Conservation (phyloP, 2,888 invertebrate species). For the Carabus problematicus region DNA sequence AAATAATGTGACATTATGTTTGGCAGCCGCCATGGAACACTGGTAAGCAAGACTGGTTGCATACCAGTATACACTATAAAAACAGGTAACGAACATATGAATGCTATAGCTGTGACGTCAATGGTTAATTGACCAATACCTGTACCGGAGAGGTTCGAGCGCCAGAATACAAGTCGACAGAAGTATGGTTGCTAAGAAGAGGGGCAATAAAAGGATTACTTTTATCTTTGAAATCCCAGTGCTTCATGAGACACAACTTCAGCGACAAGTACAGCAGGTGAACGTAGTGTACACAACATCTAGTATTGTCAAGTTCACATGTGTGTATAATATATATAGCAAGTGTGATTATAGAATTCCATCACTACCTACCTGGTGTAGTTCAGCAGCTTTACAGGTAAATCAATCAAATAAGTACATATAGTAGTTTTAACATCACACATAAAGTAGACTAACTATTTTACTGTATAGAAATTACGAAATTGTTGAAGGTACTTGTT, state of each 20-base stretch:
- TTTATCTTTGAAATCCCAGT: conserved; percentile 37
- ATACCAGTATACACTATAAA: too few species aligned
- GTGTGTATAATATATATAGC: too few species aligned
- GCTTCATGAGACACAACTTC: conserved; percentile 20
- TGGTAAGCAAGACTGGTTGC: too few species aligned
- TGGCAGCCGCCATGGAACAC: too few species aligned
- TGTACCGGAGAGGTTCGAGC: conserved; percentile 24
- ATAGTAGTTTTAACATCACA: too few species aligned
- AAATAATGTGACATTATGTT: too few species aligned
- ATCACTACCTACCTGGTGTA: not conserved
- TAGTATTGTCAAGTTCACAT: too few species aligned
- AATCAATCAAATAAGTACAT: not conserved
- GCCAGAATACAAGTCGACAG: conserved; percentile 37
- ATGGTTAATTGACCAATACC: conserved; percentile 1
- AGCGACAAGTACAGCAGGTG: not conserved
- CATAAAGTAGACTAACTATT: too few species aligned
- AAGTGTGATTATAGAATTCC: not conserved
- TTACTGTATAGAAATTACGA: too few species aligned
- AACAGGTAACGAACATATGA: too few species aligned
- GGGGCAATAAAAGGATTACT: conserved; percentile 39
- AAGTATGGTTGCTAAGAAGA: conserved; percentile 23
- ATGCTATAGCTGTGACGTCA: conserved; percentile 4
- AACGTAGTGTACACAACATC: not conserved
- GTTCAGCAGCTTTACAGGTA: not conserved
- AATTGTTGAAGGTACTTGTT: too few species aligned